Evolutionary conservation across 2,888 invertebrate species (phyloP).

Genomic region (Galeopsomyia nigrocyanea): DNA sequence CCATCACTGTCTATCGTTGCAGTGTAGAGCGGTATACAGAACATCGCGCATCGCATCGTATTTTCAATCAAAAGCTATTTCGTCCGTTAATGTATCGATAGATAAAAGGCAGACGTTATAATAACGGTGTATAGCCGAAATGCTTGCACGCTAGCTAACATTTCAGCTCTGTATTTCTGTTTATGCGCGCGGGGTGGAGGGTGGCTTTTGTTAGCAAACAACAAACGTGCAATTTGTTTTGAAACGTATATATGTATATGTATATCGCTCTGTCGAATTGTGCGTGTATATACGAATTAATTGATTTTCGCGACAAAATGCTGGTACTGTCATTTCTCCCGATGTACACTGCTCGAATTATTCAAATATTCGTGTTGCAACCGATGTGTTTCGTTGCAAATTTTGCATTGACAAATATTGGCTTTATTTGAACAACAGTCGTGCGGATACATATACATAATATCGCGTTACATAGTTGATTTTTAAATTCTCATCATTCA

Average conservation of each 20-base stretch:
- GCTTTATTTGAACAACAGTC: too few species aligned
- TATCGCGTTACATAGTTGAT: too few species aligned
- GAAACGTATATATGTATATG: too few species aligned
- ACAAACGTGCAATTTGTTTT: neutral
- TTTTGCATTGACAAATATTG: too few species aligned
- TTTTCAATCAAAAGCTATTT: constrained; percentile 13
- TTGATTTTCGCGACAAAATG: constrained; percentile 33
- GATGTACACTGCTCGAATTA: too few species aligned
- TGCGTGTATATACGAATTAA: constrained; percentile 9
- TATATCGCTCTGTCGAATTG: neutral
- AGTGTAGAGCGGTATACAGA: neutral
- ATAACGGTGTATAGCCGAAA: constrained; percentile 18
- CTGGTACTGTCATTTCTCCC: too few species aligned
- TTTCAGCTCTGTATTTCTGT: constrained; percentile 13
- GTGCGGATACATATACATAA: too few species aligned
- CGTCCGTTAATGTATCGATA: constrained; percentile 33
- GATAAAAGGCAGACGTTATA: constrained; percentile 40
- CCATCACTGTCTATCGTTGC: constrained; percentile 28
- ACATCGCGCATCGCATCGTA: too few species aligned
- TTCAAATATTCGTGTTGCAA: too few species aligned
- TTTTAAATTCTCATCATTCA: too few species aligned
- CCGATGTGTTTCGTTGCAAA: too few species aligned
- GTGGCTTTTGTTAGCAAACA: constrained; percentile 32
- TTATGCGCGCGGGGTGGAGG: neutral
- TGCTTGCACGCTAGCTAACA: constrained; percentile 23